Percentiles rank a stretch among this genome's conserved stretches.
These are phyloP conservation scores for Diplolepis rosae DNA, from an alignment of 2,888 invertebrate species.

Conservation along the genomic window DNA sequence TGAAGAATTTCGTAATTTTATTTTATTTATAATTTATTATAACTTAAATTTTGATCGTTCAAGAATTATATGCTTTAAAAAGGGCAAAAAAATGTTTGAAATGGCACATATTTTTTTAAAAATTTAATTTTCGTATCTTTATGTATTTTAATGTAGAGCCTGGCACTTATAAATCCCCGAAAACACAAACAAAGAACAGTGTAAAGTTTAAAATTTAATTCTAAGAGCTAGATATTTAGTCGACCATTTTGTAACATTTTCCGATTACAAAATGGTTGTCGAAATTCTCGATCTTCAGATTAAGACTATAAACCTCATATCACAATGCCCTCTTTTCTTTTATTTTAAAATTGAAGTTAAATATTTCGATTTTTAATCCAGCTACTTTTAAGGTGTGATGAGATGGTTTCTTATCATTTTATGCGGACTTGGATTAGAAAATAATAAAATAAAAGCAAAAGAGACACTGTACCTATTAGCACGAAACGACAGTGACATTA, in stretches of 20 bases:
- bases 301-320: too few relatives aligned
- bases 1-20: not conserved
- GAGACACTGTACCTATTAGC: slow-evolving; percentile 52
- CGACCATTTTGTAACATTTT: too few relatives aligned
- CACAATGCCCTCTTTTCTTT: too few relatives aligned
- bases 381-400: slow-evolving; percentile 6
- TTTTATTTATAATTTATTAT: not conserved
- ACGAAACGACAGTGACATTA: slow-evolving; percentile 54
- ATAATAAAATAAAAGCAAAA: not conserved
- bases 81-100: not conserved
- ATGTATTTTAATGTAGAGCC: too few relatives aligned
- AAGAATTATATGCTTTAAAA: not conserved
- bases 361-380: slow-evolving; percentile 3
- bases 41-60: not conserved
- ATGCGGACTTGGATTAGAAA: slow-evolving; percentile 38
- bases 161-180: too few relatives aligned
- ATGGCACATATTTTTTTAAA: not conserved
- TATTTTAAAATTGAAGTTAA: too few relatives aligned
- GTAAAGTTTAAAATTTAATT: too few relatives aligned
- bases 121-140: not conserved
- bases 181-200: too few relatives aligned
- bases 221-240: too few relatives aligned
- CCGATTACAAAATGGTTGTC: too few relatives aligned
- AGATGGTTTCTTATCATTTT: slow-evolving; percentile 42
- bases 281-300: too few relatives aligned